A percentile compares a stretch with the other conserved stretches of the same genome.
These are phyloP conservation scores for Tragelaphus strepsiceros DNA, from an alignment of 2,113 vertebrate species.

Conservation along the genomic window DNA sequence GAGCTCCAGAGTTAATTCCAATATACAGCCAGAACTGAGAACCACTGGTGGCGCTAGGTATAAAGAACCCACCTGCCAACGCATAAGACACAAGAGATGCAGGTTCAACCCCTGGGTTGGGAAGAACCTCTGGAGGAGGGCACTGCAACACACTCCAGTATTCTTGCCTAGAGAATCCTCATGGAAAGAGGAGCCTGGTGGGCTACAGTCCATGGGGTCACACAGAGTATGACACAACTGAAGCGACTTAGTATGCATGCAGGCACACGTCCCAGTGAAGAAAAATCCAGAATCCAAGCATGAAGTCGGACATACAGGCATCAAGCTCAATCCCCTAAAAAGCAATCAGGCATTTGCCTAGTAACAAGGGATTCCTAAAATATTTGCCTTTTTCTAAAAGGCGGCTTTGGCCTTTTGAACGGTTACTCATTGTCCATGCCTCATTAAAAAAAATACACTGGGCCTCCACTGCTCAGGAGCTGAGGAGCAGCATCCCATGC, in stretches of 20 bases:
- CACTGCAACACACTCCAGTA: not conserved
- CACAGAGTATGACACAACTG: not conserved
- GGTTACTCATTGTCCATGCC: conserved; percentile 44
- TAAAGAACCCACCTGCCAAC: not conserved
- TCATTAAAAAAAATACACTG: conserved; percentile 35
- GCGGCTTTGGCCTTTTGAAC: conserved; percentile 52
- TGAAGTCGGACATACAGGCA: not conserved
- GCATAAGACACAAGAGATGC: not conserved
- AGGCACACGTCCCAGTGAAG: not conserved
- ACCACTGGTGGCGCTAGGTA: not conserved
- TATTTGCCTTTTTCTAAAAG: conserved; percentile 65
- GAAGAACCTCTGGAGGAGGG: not conserved
- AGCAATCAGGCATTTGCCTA: conserved; percentile 38
- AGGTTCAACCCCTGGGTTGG: not conserved
- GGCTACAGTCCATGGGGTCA: not conserved
- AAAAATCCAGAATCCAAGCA: conserved; percentile 33
- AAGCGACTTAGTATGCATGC: not conserved
- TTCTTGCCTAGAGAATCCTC: not conserved
- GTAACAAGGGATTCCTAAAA: conserved; percentile 68
- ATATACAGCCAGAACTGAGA: not conserved
- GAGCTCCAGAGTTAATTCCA: not conserved
- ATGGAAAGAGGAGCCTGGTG: not conserved
- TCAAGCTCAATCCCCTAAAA: conserved; percentile 13
- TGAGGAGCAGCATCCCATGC: not conserved
- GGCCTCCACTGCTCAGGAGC: not conserved